phyloP scores from a whole-genome alignment of 2,888 invertebrate species.

The Cephus sareptanus region DNA sequence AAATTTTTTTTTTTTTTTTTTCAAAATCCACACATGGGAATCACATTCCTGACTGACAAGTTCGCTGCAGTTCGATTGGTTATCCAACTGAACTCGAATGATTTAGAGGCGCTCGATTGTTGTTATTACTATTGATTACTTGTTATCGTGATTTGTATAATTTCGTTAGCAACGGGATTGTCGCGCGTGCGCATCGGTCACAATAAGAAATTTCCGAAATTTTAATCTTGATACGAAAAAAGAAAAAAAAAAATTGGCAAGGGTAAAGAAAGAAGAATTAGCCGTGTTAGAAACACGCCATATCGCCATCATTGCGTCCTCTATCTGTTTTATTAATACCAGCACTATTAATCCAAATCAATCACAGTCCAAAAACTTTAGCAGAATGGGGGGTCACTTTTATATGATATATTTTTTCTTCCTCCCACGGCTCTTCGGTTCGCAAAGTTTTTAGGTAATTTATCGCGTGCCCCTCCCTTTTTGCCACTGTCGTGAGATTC shows the following conservation, averaged over 20 bases:
- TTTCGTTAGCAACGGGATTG: neutral
- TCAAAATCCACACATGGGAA: neutral
- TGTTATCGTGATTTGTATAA: neutral
- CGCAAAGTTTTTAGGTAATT: neutral
- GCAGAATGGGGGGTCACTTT: neutral
- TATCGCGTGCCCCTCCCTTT: neutral
- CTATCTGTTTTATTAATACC: neutral
- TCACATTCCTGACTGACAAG: neutral
- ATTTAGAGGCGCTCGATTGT: neutral
- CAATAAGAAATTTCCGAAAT: neutral
- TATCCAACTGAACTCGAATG: neutral
- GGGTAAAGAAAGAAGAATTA: neutral
- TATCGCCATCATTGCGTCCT: neutral
- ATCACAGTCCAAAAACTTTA: neutral
- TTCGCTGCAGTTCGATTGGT: neutral
- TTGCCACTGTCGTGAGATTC: neutral
- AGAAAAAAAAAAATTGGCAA: neutral
- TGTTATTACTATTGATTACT: neutral
- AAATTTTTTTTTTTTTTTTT: too few species aligned
- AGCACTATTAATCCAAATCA: neutral
- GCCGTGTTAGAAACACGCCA: neutral
- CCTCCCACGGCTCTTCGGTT: neutral
- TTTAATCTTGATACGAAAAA: neutral
- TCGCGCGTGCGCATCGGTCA: too few species aligned
- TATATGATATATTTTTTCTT: neutral